phyloP scores from a whole-genome alignment of 2,888 invertebrate species.

The Agonopterix subpropinquella region DNA sequence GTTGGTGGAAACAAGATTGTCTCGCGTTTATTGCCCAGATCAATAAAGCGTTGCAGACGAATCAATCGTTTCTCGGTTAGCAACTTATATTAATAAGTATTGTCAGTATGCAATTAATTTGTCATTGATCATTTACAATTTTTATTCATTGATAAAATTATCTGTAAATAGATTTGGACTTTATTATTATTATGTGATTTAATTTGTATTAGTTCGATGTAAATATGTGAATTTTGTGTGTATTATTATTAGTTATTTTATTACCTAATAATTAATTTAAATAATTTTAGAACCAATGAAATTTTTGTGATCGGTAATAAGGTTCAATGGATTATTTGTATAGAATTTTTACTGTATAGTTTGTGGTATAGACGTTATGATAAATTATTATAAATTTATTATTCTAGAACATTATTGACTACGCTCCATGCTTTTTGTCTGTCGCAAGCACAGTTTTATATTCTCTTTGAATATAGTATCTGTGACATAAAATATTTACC shows the following conservation, averaged over 20 bases:
- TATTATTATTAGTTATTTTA: conserved; percentile 26
- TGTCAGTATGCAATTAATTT: conserved; percentile 14
- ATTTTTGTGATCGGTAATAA: conserved; percentile 53
- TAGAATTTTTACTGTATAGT: conserved; percentile 59
- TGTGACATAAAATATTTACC: not conserved
- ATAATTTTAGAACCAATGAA: conserved; percentile 51
- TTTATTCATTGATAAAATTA: conserved; percentile 22
- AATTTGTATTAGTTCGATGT: conserved; percentile 52
- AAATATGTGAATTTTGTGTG: conserved; percentile 68
- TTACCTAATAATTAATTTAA: conserved; percentile 36
- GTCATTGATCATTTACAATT: conserved; percentile 2
- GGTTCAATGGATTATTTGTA: conserved; percentile 57
- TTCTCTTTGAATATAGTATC: no score
- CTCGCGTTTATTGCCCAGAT: conserved; percentile 44
- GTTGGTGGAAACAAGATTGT: conserved; percentile 30
- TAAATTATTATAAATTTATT: conserved; percentile 26
- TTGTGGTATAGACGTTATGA: conserved; percentile 48
- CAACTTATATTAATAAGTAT: conserved; percentile 13
- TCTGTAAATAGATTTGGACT: conserved; percentile 56
- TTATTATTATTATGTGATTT: conserved; percentile 50
- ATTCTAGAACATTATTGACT: conserved; percentile 38
- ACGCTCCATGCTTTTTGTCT: conserved; percentile 18
- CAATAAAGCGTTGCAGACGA: conserved; percentile 35
- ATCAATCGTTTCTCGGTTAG: conserved; percentile 20
- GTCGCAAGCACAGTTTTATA: no score